Percentiles rank a stretch among this genome's conserved stretches.
Evolutionary conservation across 2,113 vertebrate species (phyloP).

Genomic region (Oreochromis aureus): DNA sequence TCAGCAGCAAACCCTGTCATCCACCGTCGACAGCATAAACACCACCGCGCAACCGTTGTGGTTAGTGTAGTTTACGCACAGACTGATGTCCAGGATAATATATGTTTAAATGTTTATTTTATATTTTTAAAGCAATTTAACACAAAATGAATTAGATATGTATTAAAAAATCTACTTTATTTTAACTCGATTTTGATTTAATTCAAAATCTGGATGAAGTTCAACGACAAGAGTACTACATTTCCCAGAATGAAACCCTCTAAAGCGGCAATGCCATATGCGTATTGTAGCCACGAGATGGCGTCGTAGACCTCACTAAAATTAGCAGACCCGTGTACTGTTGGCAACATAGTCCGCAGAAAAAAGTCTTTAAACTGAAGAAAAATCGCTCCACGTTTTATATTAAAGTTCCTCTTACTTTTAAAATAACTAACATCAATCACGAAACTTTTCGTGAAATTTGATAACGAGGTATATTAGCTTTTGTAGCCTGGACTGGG

Average conservation of each 20-base stretch:
- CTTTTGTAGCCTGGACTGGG: neutral
- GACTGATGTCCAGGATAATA: neutral
- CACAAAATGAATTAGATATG: fast-evolving
- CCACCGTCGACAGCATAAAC: slow-evolving; percentile 26
- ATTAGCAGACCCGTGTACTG: too few relatives aligned
- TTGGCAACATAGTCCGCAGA: neutral
- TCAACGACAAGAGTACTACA: neutral
- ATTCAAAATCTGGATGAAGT: fast-evolving
- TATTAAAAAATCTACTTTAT: fast-evolving
- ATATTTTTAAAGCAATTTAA: fast-evolving
- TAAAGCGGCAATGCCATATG: neutral
- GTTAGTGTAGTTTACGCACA: slow-evolving; percentile 53
- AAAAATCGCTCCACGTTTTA: neutral
- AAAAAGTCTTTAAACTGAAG: neutral
- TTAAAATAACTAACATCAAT: neutral
- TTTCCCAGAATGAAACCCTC: slow-evolving; percentile 41
- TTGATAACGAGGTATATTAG: neutral
- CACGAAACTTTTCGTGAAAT: neutral
- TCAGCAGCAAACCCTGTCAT: slow-evolving; percentile 40
- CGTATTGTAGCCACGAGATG: slow-evolving; percentile 35
- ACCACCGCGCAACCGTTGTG: slow-evolving; percentile 12
- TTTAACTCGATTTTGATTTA: neutral
- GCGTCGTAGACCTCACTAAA: neutral
- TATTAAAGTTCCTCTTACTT: neutral
- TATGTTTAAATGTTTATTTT: fast-evolving